phyloP scores from a whole-genome alignment of 2,797 vertebrate species.

The Enteromius trimaculatus region DNA sequence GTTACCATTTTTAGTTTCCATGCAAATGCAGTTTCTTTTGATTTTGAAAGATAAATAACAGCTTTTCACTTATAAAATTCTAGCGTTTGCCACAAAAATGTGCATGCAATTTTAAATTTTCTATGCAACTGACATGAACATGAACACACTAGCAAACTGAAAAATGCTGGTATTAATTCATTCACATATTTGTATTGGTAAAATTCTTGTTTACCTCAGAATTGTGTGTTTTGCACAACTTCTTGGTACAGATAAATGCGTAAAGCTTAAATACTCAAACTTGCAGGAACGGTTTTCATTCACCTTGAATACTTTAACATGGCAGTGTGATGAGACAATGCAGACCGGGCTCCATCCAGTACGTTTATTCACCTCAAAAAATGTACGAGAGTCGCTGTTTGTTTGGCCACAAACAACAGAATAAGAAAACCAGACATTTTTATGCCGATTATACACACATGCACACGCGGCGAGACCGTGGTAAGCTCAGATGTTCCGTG shows the following conservation, averaged over 20 bases:
- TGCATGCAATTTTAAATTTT: neutral
- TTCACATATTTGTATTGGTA: neutral
- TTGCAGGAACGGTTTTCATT: neutral
- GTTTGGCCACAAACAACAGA: neutral
- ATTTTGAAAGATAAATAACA: neutral
- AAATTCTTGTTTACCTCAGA: neutral
- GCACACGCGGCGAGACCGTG: conserved; percentile 5
- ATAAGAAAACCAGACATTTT: conserved; percentile 17
- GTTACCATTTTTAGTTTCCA: neutral
- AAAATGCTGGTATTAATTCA: too few relatives aligned
- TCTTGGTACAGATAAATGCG: neutral
- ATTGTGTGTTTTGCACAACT: neutral
- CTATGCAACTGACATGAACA: neutral
- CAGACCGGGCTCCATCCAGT: neutral
- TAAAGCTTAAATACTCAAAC: neutral
- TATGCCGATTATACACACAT: conserved; percentile 3
- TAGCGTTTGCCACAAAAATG: neutral
- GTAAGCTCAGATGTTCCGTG: conserved; percentile 55
- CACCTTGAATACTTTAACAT: neutral
- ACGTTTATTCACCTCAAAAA: conserved; percentile 7
- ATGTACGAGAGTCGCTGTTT: neutral
- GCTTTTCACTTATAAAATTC: neutral
- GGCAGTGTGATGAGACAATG: neutral
- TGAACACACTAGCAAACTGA: neutral
- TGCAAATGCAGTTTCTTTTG: neutral